phyloP scores from a whole-genome alignment of 1,140 invertebrate genomes.

The Antheraea pernyi region DNA sequence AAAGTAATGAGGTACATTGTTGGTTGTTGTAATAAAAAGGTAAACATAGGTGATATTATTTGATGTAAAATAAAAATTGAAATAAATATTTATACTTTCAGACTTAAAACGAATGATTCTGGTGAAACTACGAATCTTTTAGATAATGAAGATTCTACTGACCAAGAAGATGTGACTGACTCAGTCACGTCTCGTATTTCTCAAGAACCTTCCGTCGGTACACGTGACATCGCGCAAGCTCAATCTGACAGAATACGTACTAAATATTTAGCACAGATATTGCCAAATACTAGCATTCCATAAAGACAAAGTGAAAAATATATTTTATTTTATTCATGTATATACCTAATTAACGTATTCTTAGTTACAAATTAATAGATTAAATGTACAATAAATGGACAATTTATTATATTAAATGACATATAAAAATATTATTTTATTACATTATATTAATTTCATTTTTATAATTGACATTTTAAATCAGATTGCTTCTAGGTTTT shows the following conservation, averaged over 20 bases:
- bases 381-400: background rate
- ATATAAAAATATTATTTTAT: background rate
- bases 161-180: conserved; percentile 52
- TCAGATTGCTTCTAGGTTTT: background rate
- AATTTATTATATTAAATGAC: background rate
- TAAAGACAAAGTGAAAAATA: conserved; percentile 46
- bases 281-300: conserved; percentile 61
- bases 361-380: background rate
- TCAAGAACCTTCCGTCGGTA: conserved; percentile 15
- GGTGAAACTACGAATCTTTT: conserved; percentile 65
- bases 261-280: conserved; percentile 66
- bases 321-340: conserved; percentile 8
- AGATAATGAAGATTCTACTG: conserved; percentile 50
- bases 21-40: too few relatives aligned
- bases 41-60: too few relatives aligned
- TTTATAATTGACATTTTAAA: background rate
- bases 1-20: too few relatives aligned
- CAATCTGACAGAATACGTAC: conserved; percentile 66
- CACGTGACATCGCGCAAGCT: conserved; percentile 37
- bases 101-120: conserved; percentile 21
- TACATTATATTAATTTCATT: background rate
- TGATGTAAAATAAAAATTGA: background rate
- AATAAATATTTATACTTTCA: conserved; percentile 26
- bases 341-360: background rate
- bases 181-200: conserved; percentile 23